Percentiles rank a stretch among this genome's conserved stretches.
These are phyloP conservation scores for Tenualosa thibaudeaui DNA, from an alignment of 2,797 vertebrate genomes.

Conservation along the genomic window DNA sequence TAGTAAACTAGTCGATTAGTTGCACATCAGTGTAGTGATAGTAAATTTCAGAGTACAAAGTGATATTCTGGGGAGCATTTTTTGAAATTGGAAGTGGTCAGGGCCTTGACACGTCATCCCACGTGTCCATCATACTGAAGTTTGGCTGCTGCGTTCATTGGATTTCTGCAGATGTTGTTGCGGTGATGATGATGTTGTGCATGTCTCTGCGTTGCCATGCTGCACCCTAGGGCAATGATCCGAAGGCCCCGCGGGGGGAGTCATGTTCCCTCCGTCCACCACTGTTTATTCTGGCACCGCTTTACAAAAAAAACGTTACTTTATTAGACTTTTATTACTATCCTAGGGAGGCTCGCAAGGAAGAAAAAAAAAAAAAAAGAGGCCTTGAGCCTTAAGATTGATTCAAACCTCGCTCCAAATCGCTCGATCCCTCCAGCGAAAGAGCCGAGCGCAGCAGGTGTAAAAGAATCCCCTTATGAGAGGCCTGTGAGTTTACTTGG, in stretches of 20 bases:
- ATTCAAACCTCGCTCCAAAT: neutral
- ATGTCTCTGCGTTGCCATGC: neutral
- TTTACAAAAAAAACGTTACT: neutral
- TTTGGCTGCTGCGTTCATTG: neutral
- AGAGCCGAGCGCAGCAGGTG: neutral
- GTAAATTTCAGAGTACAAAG: neutral
- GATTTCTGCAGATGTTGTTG: neutral
- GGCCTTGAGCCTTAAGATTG: neutral
- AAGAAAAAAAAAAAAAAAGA: neutral
- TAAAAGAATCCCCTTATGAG: neutral
- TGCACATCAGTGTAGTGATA: neutral
- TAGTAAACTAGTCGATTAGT: neutral
- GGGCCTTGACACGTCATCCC: neutral
- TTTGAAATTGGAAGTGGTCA: neutral
- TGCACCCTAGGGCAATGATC: neutral
- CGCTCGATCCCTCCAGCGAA: neutral
- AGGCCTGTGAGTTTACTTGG: neutral
- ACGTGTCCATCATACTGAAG: neutral
- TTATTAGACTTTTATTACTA: neutral
- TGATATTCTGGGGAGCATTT: neutral
- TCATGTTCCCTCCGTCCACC: neutral
- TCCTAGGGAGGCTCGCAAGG: neutral
- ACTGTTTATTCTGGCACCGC: neutral
- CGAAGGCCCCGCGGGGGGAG: neutral
- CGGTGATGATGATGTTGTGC: neutral